Percentiles rank a stretch among this genome's conserved stretches.
Conservation (phyloP, 1,140 invertebrate genomes). For the Lepidurus packardi region DNA sequence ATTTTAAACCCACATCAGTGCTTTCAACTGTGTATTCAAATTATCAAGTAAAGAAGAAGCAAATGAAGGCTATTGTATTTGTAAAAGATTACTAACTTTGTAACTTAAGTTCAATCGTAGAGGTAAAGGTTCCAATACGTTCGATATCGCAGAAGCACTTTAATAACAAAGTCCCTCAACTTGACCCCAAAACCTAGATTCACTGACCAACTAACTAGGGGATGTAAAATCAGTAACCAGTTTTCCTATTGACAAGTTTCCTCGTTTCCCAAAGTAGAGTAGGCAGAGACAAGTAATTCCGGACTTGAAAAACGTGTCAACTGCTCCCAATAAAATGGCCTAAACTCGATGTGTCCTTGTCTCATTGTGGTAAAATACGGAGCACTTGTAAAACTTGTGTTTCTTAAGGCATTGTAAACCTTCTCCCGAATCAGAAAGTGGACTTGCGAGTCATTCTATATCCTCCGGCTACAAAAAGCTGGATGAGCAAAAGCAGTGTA, state of each 20-base stretch:
- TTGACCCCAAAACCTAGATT: constrained; percentile 4
- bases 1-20: too few relatives aligned
- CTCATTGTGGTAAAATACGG: background rate
- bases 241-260: constrained; percentile 3
- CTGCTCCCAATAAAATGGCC: background rate
- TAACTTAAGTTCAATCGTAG: too few relatives aligned
- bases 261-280: background rate
- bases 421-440: background rate
- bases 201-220: background rate
- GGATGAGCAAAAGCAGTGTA: background rate
- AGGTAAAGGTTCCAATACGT: background rate
- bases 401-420: background rate
- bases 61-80: too few relatives aligned
- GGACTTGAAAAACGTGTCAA: background rate
- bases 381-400: background rate
- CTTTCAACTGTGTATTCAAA: too few relatives aligned
- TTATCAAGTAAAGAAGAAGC: too few relatives aligned
- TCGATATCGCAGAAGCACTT: background rate
- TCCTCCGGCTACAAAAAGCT: background rate
- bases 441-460: background rate
- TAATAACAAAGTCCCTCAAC: background rate
- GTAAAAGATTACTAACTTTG: too few relatives aligned
- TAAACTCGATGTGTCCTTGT: background rate
- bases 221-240: background rate
- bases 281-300: background rate